Conservation (phyloP, 2,797 vertebrate genomes). For the Phrynocephalus guinanensis region DNA sequence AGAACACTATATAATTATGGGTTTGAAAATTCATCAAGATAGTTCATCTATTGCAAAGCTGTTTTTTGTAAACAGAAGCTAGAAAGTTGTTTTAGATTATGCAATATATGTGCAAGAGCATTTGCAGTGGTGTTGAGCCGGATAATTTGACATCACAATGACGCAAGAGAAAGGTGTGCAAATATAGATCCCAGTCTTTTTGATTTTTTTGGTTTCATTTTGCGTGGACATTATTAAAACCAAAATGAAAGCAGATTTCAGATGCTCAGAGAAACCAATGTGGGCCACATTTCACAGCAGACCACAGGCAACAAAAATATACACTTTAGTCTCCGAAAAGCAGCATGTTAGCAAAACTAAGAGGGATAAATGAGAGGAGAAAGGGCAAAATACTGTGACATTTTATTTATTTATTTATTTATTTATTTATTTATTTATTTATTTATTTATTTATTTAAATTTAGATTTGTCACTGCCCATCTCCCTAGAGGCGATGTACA, state of each 20-base stretch:
- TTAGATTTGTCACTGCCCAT: no score
- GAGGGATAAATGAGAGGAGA: not conserved
- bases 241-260: not conserved
- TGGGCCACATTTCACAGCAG: not conserved
- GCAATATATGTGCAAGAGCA: not conserved
- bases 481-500: no score
- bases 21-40: no score
- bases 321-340: no score
- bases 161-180: not conserved
- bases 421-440: no score
- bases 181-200: not conserved
- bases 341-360: not conserved
- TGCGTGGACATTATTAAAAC: not conserved
- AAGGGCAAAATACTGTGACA: not conserved
- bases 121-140: not conserved
- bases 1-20: not conserved
- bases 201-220: not conserved
- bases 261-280: not conserved
- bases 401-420: no score
- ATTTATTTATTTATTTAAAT: no score
- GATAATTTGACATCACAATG: not conserved
- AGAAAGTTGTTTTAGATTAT: not conserved
- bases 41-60: not conserved
- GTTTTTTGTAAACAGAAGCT: not conserved
- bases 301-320: not conserved